Percentiles rank a stretch among this genome's conserved stretches.
Conservation (phyloP, 2,113 vertebrate species). For the Benitochromis conjunctus region DNA sequence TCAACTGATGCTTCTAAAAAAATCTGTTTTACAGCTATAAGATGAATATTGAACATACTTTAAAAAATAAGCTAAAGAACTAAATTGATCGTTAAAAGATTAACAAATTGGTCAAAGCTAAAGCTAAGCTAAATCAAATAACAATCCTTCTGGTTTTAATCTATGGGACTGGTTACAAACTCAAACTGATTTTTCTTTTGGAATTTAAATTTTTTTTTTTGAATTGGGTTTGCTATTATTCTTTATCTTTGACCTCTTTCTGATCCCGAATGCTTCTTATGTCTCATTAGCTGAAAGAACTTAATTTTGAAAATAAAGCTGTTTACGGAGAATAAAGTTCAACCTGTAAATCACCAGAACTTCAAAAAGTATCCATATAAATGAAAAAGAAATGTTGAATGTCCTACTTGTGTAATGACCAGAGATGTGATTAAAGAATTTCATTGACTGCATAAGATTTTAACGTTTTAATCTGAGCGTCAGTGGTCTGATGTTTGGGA, state of each 20-base stretch:
- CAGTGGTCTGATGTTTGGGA: not conserved
- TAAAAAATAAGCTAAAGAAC: not conserved
- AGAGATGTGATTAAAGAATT: not conserved
- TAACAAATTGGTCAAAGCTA: not conserved
- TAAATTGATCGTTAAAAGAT: not conserved
- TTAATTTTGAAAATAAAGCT: not conserved
- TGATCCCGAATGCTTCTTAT: not conserved
- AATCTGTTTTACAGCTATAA: not conserved
- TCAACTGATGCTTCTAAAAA: not conserved
- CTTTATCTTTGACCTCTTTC: not conserved
- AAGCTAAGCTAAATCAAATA: not conserved
- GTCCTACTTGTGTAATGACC: not conserved
- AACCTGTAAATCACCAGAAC: rapidly evolving
- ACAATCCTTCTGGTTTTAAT: not conserved
- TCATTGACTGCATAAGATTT: not conserved
- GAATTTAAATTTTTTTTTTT: not conserved
- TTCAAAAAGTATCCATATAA: not conserved
- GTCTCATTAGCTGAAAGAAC: not conserved
- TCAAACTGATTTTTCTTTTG: not conserved
- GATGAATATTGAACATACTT: not conserved
- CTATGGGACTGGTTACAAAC: not conserved
- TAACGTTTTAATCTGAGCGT: not conserved
- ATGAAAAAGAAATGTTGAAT: not conserved
- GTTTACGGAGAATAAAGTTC: not conserved
- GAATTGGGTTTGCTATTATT: not conserved